Base-by-base conservation (phyloP, 2,797 vertebrate species). In the Brachyrhaphis roseni region DNA sequence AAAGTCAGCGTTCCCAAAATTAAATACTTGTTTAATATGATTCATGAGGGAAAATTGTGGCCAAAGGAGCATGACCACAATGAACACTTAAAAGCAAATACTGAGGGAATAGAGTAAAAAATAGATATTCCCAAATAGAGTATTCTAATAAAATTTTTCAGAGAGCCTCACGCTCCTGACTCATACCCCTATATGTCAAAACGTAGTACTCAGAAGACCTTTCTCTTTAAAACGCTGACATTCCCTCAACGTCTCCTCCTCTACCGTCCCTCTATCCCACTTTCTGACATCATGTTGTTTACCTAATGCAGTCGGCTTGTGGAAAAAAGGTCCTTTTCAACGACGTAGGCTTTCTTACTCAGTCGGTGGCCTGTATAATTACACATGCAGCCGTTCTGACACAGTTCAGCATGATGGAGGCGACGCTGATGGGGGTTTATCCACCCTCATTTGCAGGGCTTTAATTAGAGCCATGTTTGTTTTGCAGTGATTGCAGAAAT, bases 331-430 rank as follows among this genome's bases (percentile, higher is more conserved):
- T 62, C 36, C 28, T 85, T 76, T 81, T 75, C 68, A 59, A 1
- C 34, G 36, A 62, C 47, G 64, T 39, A 53, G 57, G 73, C 84
- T 79, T 76, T 75, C 79, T 84, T 80, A 79, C 80, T 84, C 86
- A 89, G 82, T 81, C 80, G 70, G 77, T 76, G 73, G 84, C 81
- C 84, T 90, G 85, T 86, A 75, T 91, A 90, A 91, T 92, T 91
- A 92, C 86, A 87, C 84, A 88, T 77, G 79, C 74, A 76, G 80
- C 62, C 80, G 7, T 86, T 87, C 81, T 91, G 89, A 88, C 90
- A 91, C 89, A 80, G 89, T 86, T 86, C 88, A 84, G 68, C 46
- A n/a, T 81, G 83, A 89, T 76, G 86, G 83, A 84, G 82, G 87
- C 77, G 26, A 77, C 1, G 46, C 75, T 68, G 66, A 57, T 68